Evolutionary conservation across 2,797 vertebrate genomes (phyloP).

Genomic region (Prionace glauca): DNA sequence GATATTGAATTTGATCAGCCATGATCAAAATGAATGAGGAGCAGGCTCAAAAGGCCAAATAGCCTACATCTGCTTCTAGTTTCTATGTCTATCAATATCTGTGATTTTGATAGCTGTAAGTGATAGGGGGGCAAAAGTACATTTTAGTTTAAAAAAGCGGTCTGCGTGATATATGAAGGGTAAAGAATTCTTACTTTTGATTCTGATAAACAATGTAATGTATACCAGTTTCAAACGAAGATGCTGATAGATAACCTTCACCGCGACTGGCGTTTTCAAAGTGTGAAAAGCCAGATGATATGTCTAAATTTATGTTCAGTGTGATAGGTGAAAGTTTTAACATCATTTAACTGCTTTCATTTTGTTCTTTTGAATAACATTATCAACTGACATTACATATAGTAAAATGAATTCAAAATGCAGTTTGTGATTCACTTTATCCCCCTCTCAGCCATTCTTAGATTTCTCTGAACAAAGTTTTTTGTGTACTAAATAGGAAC

Average conservation of each 20-base stretch:
- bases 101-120: not conserved
- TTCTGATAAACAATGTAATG: not conserved
- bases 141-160: not conserved
- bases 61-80: no score
- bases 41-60: no score
- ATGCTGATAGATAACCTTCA: not conserved
- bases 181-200: not conserved
- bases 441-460: not conserved
- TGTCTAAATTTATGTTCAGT: not conserved
- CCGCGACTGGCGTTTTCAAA: not conserved
- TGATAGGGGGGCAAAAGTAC: not conserved
- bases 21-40: no score
- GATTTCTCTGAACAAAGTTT: not conserved
- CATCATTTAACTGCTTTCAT: not conserved
- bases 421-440: not conserved
- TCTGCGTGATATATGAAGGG: not conserved
- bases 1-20: no score
- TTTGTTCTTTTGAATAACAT: not conserved
- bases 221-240: not conserved
- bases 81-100: no score
- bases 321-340: not conserved
- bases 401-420: not conserved
- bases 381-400: not conserved
- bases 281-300: not conserved
- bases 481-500: not conserved